A percentile compares a stretch with the other conserved stretches of the same genome.
Conservation (phyloP, 2,888 invertebrate species). For the Nysson spinosus region DNA sequence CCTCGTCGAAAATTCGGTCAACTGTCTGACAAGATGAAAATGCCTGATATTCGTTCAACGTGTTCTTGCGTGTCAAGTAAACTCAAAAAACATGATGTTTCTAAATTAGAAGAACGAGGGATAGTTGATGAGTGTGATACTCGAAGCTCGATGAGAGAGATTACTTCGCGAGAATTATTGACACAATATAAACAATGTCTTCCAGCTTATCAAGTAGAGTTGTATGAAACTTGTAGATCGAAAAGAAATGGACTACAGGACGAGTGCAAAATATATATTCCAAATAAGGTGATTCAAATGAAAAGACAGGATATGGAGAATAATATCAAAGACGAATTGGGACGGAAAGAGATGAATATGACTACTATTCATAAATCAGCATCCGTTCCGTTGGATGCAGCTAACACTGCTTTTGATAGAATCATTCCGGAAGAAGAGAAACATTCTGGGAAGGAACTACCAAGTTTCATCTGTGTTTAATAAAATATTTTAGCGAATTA, state of each 20-base stretch:
- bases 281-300: slow-evolving; percentile 31
- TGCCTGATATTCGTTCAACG: not conserved
- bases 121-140: not conserved
- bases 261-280: slow-evolving; percentile 50
- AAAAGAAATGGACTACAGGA: slow-evolving; percentile 66
- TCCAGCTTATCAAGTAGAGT: slow-evolving; percentile 42
- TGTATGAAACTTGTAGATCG: slow-evolving; percentile 48
- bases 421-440: not conserved
- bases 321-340: not conserved
- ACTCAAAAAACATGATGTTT: too few species aligned
- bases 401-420: not conserved
- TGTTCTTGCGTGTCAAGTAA: too few species aligned
- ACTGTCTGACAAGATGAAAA: too few species aligned
- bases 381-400: not conserved
- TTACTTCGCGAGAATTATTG: slow-evolving; percentile 37
- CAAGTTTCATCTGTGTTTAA: slow-evolving; percentile 2
- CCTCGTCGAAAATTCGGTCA: too few species aligned
- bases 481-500: not conserved
- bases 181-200: slow-evolving; percentile 43
- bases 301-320: slow-evolving; percentile 16
- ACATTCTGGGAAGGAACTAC: not conserved
- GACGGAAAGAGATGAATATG: not conserved
- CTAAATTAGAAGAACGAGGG: not conserved
- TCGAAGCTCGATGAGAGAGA: not conserved
- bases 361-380: slow-evolving; percentile 3